Conservation (phyloP, 1,140 invertebrate species). For the Brachionus plicatilis region DNA sequence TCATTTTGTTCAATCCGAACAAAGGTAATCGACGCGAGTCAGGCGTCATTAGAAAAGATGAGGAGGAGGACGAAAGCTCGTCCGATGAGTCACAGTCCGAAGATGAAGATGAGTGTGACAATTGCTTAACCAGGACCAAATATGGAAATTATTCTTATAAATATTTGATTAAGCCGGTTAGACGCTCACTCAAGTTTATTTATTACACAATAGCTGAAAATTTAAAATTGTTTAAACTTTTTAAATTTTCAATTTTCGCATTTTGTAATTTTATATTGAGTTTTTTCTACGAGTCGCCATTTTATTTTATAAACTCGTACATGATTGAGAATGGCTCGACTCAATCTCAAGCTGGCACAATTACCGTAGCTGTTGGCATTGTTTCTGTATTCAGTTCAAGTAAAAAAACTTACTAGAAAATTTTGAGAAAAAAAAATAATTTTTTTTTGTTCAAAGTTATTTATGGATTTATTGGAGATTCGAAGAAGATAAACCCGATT, state of each 20-base stretch:
- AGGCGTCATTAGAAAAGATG: not conserved
- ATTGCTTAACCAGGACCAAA: constrained; percentile 17
- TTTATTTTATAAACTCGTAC: constrained; percentile 23
- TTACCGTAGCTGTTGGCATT: constrained; percentile 28
- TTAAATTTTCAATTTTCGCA: constrained; percentile 30
- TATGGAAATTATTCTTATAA: not conserved
- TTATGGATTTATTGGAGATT: constrained; percentile 40
- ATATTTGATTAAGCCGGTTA: not conserved
- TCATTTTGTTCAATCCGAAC: not conserved
- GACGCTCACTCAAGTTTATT: constrained; percentile 5
- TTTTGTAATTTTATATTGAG: constrained; percentile 39
- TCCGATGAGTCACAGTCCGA: not conserved
- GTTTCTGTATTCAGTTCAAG: constrained; percentile 26
- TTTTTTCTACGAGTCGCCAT: constrained; percentile 38
- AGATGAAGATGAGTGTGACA: constrained; percentile 20
- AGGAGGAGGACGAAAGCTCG: not conserved
- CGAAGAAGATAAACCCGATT: constrained; percentile 23
- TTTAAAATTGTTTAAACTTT: constrained; percentile 4
- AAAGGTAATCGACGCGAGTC: not conserved
- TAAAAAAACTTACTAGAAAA: not conserved
- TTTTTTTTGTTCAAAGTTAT: constrained; percentile 7
- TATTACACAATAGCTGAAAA: constrained; percentile 22
- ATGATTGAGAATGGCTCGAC: constrained; percentile 34
- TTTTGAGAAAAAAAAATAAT: not conserved
- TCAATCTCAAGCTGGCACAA: not conserved